Conservation (phyloP, 2,888 invertebrate genomes). For the Drosophila algonquin region DNA sequence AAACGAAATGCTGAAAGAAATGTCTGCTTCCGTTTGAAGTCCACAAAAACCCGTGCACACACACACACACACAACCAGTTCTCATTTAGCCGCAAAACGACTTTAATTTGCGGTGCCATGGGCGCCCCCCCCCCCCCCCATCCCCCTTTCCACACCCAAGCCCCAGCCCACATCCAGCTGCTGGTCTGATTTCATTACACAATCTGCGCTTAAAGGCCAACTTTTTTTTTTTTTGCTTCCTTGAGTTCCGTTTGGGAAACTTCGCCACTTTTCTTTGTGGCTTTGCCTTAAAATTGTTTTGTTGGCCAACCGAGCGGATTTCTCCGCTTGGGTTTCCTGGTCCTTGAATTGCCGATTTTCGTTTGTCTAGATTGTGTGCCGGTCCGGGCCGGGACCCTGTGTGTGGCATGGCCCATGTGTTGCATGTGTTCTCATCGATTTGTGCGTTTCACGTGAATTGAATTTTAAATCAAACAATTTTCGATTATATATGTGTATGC, state of each 20-base stretch:
- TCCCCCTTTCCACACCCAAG: background rate
- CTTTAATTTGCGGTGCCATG: slow-evolving; percentile 72
- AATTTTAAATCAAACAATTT: slow-evolving; percentile 52
- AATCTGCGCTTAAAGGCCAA: slow-evolving; percentile 52
- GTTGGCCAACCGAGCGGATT: slow-evolving; percentile 44
- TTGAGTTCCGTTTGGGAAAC: slow-evolving; percentile 52
- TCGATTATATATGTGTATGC: slow-evolving; percentile 16
- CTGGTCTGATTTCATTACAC: slow-evolving; percentile 72
- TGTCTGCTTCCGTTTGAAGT: slow-evolving; percentile 65
- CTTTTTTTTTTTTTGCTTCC: slow-evolving; percentile 31
- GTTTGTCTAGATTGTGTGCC: slow-evolving; percentile 14
- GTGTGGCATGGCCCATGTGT: slow-evolving; percentile 47
- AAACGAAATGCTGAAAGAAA: slow-evolving; percentile 64
- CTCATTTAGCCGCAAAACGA: slow-evolving; percentile 68
- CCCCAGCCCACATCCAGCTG: slow-evolving; percentile 28
- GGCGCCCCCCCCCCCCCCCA: slow-evolving; percentile 21
- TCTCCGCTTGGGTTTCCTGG: slow-evolving; percentile 29
- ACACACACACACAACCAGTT: slow-evolving; percentile 29
- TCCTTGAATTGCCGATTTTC: slow-evolving; percentile 45
- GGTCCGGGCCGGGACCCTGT: slow-evolving; percentile 2
- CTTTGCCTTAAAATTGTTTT: slow-evolving; percentile 69
- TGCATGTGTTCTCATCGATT: slow-evolving; percentile 52
- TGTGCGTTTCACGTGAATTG: slow-evolving; percentile 39
- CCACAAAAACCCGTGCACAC: slow-evolving; percentile 28
- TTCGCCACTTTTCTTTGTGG: slow-evolving; percentile 57